Evolutionary conservation across 2,888 invertebrate genomes (phyloP).

Genomic region (Acrobasis consociella): DNA sequence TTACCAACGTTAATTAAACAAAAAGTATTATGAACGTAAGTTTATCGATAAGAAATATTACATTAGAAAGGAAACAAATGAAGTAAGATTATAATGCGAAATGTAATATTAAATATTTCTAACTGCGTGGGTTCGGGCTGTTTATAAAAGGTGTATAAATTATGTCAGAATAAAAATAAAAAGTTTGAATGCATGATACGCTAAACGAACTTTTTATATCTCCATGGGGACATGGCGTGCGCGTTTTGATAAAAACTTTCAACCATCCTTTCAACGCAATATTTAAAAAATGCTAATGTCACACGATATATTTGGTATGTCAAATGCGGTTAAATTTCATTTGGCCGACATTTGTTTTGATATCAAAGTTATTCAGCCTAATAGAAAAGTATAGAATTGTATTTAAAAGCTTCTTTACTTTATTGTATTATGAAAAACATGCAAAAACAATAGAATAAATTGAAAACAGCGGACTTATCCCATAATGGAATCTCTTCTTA

Average conservation of each 20-base stretch:
- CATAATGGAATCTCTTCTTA: too few relatives aligned
- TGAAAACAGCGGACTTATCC: too few relatives aligned
- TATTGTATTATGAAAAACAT: too few relatives aligned
- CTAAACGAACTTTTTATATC: constrained; percentile 16
- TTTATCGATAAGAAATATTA: constrained; percentile 14
- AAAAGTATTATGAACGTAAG: not conserved
- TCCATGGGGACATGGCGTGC: constrained; percentile 21
- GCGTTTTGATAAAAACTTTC: constrained; percentile 21
- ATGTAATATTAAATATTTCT: not conserved
- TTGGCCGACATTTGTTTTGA: too few relatives aligned
- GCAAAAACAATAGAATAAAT: too few relatives aligned
- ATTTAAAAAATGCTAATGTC: constrained; percentile 7
- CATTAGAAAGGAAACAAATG: constrained; percentile 1
- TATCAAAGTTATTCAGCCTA: not conserved
- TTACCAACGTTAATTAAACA: too few relatives aligned
- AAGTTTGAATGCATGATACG: constrained; percentile 16
- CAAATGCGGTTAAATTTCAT: not conserved
- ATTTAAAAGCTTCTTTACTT: too few relatives aligned
- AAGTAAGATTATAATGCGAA: constrained; percentile 5
- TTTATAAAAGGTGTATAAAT: constrained; percentile 18
- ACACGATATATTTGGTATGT: constrained; percentile 4
- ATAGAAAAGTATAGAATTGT: not conserved
- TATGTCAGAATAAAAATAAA: constrained; percentile 18
- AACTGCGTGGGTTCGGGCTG: constrained; percentile 16
- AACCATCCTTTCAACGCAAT: constrained; percentile 15